Conservation (phyloP, 2,888 invertebrate species). For the Epinotia brunnichana region DNA sequence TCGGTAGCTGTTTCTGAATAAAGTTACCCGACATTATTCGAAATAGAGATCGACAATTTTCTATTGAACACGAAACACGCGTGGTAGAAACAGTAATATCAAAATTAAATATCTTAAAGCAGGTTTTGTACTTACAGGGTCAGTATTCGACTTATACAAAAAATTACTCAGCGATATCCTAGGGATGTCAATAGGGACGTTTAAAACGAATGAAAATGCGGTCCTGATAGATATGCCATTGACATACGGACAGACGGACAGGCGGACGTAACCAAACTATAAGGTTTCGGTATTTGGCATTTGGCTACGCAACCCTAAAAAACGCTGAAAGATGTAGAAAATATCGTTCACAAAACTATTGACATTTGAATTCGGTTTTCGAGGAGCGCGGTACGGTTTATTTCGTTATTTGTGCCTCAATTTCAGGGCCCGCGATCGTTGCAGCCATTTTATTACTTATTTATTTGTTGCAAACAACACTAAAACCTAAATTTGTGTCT, state of each 20-base stretch:
- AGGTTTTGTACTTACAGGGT: too few species aligned
- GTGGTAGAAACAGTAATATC: too few species aligned
- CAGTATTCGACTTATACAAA: too few species aligned
- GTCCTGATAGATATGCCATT: too few species aligned
- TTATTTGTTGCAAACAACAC: constrained; percentile 19
- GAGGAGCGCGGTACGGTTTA: neutral
- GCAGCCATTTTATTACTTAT: constrained; percentile 18
- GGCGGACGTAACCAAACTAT: too few species aligned
- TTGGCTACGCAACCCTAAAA: neutral
- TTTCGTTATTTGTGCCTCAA: neutral
- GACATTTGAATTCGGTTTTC: neutral
- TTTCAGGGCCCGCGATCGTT: neutral
- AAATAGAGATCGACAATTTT: neutral
- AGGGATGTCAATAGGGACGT: too few species aligned
- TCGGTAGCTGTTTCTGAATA: neutral
- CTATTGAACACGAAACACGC: too few species aligned
- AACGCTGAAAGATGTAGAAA: neutral
- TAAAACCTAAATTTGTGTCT: constrained; percentile 5
- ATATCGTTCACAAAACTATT: neutral
- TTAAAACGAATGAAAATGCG: too few species aligned
- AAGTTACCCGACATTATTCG: neutral
- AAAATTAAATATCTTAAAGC: too few species aligned
- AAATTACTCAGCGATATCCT: too few species aligned
- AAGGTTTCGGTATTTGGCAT: too few species aligned
- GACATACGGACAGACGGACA: too few species aligned